Conservation (phyloP, 2,113 vertebrate genomes). For the Caloenas nicobarica region DNA sequence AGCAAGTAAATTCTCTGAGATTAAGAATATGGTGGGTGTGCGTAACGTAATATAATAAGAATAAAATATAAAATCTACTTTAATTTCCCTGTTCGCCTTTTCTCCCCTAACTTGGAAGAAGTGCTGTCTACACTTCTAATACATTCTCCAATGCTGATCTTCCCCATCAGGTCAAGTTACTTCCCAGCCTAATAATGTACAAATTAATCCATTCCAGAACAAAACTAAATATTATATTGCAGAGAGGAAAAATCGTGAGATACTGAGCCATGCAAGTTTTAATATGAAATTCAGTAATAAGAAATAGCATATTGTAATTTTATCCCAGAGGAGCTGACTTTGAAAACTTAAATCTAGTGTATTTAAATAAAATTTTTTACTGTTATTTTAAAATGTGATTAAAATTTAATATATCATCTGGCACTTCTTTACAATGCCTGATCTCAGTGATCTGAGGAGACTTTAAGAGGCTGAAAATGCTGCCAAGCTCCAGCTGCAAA, state of each 20-base stretch:
- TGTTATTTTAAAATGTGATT: not conserved
- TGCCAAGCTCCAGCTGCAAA: constrained; percentile 42
- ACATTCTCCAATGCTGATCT: not conserved
- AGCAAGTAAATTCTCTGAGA: no score
- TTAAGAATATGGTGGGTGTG: no score
- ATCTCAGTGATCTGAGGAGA: not conserved
- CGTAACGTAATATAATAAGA: not conserved
- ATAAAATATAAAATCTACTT: not conserved
- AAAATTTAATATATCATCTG: constrained; percentile 45
- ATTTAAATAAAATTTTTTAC: not conserved
- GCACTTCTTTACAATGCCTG: constrained; percentile 7
- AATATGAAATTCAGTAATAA: not conserved
- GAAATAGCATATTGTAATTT: not conserved
- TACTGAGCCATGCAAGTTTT: not conserved
- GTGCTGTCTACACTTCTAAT: not conserved
- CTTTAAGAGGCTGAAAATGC: not conserved
- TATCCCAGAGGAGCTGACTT: not conserved
- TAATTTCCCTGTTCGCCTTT: not conserved
- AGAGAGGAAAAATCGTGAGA: not conserved
- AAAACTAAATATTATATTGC: not conserved
- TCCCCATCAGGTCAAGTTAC: not conserved
- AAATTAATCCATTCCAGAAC: not conserved
- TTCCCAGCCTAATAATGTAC: not conserved
- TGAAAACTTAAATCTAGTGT: not conserved
- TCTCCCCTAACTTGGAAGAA: not conserved